Conservation (phyloP, 2,888 invertebrate genomes). For the Neelides folsomi region DNA sequence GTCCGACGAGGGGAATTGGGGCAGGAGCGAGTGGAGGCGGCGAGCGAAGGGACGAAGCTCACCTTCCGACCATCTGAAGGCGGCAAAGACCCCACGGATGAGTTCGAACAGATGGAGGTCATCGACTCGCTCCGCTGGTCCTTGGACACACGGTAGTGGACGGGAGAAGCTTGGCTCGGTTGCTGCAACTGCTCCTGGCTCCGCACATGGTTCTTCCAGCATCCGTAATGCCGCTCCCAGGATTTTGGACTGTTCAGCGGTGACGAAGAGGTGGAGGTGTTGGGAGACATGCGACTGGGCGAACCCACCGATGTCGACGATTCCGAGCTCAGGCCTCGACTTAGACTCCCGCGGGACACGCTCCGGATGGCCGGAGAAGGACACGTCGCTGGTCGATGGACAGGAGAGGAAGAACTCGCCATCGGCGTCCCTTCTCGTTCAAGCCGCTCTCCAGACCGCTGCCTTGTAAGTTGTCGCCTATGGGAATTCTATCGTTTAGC, state of each 20-base stretch:
- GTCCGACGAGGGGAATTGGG: constrained; percentile 26
- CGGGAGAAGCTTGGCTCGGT: constrained; percentile 25
- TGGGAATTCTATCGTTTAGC: no score
- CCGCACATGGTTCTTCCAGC: constrained; percentile 30
- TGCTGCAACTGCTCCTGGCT: constrained; percentile 2
- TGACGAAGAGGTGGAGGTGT: neutral
- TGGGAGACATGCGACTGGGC: neutral
- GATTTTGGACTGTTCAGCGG: neutral
- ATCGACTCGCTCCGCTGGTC: constrained; percentile 27
- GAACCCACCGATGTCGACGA: no score
- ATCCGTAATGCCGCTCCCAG: constrained; percentile 32
- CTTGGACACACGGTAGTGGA: constrained; percentile 24
- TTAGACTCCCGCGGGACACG: neutral
- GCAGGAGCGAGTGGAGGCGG: constrained; percentile 23
- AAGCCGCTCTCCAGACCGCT: no score
- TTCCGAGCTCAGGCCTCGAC: no score
- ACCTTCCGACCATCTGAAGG: neutral
- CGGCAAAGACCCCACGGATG: constrained; percentile 19
- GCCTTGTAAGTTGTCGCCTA: neutral
- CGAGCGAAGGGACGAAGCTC: no score
- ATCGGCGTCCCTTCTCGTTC: no score
- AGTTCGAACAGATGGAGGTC: constrained; percentile 27
- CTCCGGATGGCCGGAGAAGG: neutral
- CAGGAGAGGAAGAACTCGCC: neutral
- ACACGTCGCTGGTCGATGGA: neutral